Evolutionary conservation across 2,797 vertebrate genomes (phyloP).

Genomic region (Pseudomugil tenellus): DNA sequence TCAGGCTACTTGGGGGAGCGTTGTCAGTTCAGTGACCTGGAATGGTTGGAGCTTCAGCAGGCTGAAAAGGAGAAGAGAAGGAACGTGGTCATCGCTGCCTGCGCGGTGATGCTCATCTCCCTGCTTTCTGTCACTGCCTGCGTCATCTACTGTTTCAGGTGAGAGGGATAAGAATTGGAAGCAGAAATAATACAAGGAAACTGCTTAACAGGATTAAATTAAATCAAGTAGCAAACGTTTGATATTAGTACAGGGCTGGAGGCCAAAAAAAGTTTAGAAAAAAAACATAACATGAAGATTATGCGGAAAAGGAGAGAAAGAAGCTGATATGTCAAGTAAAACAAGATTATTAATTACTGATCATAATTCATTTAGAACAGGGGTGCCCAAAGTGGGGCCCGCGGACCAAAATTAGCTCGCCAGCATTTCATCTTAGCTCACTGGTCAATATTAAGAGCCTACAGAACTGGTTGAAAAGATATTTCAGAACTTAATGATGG

Average conservation of each 20-base stretch:
- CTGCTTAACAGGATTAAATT: neutral
- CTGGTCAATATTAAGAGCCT: too few species aligned
- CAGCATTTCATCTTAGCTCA: too few species aligned
- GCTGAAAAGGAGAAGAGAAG: conserved; percentile 79
- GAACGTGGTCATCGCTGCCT: conserved; percentile 74
- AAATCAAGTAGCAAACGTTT: neutral
- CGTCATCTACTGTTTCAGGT: conserved; percentile 86
- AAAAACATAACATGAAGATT: too few species aligned
- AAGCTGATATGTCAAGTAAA: neutral
- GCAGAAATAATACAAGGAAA: neutral
- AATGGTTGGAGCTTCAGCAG: conserved; percentile 90
- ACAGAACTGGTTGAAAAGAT: too few species aligned
- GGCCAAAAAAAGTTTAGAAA: neutral
- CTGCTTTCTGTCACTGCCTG: conserved; percentile 82
- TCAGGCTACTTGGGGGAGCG: conserved; percentile 89
- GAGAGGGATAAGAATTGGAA: conserved; percentile 30
- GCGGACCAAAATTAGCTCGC: too few species aligned
- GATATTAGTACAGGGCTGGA: neutral
- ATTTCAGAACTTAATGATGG: too few species aligned
- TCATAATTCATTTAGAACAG: neutral
- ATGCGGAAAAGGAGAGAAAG: neutral
- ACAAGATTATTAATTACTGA: too few species aligned
- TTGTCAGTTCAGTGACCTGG: conserved; percentile 91
- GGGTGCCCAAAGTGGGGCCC: too few species aligned
- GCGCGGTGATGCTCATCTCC: conserved; percentile 74